Evolutionary conservation across 2,888 invertebrate genomes (phyloP).

Genomic region (Diarsia brunnea): DNA sequence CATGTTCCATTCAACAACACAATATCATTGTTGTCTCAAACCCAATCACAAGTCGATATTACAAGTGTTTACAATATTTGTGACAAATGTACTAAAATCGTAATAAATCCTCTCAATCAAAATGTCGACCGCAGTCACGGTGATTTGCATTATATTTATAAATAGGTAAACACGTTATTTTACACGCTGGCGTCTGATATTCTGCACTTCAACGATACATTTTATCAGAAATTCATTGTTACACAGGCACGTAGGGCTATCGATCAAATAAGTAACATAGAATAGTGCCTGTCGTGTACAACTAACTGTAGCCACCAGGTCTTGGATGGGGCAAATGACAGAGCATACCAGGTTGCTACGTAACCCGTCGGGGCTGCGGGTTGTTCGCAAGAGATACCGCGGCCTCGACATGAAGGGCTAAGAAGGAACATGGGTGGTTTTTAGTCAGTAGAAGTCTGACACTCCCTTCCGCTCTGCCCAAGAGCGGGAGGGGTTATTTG

Average conservation of each 20-base stretch:
- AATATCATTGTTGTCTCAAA: conserved; percentile 17
- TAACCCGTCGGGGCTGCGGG: too few species aligned
- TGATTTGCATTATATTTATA: conserved; percentile 3
- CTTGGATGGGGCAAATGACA: neutral
- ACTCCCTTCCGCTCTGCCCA: too few species aligned
- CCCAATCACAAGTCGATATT: neutral
- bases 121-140: neutral
- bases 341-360: neutral
- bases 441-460: too few species aligned
- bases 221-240: conserved; percentile 4
- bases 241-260: neutral
- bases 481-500: too few species aligned
- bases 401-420: too few species aligned
- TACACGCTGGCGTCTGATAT: neutral
- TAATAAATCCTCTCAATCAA: neutral
- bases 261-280: neutral
- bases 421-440: too few species aligned
- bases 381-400: too few species aligned
- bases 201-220: neutral
- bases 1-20: neutral
- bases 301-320: neutral
- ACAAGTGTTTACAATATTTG: neutral
- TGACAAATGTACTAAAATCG: neutral
- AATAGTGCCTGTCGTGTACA: neutral
- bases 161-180: conserved; percentile 3